These are phyloP conservation scores for Aepyceros melampus DNA, from an alignment of 2,113 vertebrate species.

Conservation along the genomic window DNA sequence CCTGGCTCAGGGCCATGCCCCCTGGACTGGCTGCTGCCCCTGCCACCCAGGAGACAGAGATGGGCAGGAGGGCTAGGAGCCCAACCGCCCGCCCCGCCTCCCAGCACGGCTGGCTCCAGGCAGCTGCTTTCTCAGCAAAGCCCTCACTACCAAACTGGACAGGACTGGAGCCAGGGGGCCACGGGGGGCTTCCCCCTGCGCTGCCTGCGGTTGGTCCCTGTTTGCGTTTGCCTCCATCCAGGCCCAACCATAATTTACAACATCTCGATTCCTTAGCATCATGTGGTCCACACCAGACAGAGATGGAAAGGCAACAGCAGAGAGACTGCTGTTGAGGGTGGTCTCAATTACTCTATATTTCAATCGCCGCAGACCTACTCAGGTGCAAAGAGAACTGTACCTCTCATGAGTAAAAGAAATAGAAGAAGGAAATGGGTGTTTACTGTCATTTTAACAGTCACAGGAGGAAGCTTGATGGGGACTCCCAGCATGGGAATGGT, in stretches of 20 bases:
- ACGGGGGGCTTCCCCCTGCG: not conserved
- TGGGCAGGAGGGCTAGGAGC: not conserved
- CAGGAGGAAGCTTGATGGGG: not conserved
- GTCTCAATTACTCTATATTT: not conserved
- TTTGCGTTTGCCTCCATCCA: not conserved
- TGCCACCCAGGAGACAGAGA: not conserved
- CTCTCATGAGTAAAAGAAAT: not conserved
- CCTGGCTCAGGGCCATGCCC: not conserved
- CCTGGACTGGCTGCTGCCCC: not conserved
- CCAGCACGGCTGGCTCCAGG: not conserved
- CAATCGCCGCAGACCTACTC: not conserved
- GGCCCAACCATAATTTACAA: not conserved
- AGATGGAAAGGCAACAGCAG: not conserved
- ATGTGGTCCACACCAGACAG: not conserved
- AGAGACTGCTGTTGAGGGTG: not conserved
- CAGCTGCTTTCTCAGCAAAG: conserved; percentile 16
- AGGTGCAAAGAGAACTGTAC: not conserved
- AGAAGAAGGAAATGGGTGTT: not conserved
- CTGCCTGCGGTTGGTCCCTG: not conserved
- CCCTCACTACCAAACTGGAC: not conserved
- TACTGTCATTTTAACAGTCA: not conserved
- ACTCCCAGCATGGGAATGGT: fast-evolving
- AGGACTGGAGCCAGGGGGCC: not conserved
- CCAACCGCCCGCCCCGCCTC: fast-evolving
- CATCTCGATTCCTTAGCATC: not conserved